phyloP scores from a whole-genome alignment of 2,113 vertebrate genomes.

The Plectropomus leopardus region DNA sequence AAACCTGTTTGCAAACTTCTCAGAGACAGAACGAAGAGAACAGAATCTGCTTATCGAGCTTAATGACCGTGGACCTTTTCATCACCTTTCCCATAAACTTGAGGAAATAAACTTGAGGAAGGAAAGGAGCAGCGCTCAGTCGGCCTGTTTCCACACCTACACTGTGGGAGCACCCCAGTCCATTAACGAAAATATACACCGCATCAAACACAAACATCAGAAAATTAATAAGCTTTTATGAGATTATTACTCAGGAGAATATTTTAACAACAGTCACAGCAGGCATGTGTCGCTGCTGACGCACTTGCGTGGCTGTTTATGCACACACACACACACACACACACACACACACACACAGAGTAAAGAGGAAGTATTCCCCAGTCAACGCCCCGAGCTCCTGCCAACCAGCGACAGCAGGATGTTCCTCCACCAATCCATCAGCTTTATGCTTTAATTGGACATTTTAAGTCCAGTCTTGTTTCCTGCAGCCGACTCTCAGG shows the following conservation, averaged over 20 bases:
- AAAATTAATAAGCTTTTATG: slow-evolving; percentile 50
- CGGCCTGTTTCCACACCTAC: slow-evolving; percentile 63
- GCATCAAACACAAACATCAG: slow-evolving; percentile 57
- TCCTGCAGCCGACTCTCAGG: slow-evolving; percentile 33
- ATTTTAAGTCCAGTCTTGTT: slow-evolving; percentile 55
- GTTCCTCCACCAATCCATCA: slow-evolving; percentile 55
- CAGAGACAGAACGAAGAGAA: not conserved
- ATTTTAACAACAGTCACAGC: slow-evolving; percentile 29
- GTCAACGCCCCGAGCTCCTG: not conserved
- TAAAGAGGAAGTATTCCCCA: slow-evolving; percentile 43
- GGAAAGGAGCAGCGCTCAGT: slow-evolving; percentile 56
- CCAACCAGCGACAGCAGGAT: slow-evolving; percentile 54
- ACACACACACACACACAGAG: slow-evolving; percentile 1
- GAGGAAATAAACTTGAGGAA: slow-evolving; percentile 51
- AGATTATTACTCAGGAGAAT: slow-evolving; percentile 48
- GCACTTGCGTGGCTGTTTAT: not conserved
- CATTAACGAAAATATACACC: slow-evolving; percentile 59
- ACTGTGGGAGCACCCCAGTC: slow-evolving; percentile 27
- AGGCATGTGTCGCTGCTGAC: slow-evolving; percentile 11
- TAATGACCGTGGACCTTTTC: slow-evolving; percentile 54
- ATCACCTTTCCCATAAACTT: slow-evolving; percentile 57
- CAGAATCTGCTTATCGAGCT: slow-evolving; percentile 35
- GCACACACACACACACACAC: slow-evolving; percentile 14
- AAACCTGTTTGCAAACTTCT: not conserved
- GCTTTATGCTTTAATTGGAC: slow-evolving; percentile 53